Evolutionary conservation across 2,888 invertebrate species (phyloP).

Genomic region (Taphrorychus bicolor): DNA sequence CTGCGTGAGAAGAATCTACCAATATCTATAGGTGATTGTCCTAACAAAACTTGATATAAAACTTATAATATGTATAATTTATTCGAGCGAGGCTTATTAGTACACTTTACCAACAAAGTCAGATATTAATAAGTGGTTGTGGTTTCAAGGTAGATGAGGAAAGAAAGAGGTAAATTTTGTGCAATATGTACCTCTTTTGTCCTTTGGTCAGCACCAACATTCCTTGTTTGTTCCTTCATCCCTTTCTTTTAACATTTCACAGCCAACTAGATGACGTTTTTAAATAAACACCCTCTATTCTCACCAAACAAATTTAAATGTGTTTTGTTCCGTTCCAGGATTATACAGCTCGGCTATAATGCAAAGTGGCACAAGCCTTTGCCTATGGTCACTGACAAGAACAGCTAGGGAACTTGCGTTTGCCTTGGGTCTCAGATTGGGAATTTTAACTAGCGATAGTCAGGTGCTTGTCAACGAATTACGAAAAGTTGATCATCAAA

Average conservation of each 20-base stretch:
- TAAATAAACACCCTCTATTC: too few relatives aligned
- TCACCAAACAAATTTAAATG: too few relatives aligned
- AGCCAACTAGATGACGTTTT: too few relatives aligned
- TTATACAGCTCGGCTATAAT: conserved; percentile 35
- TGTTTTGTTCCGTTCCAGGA: conserved; percentile 9
- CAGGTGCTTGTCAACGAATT: conserved; percentile 35
- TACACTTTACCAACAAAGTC: background rate
- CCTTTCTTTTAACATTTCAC: too few relatives aligned
- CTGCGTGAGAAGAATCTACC: background rate
- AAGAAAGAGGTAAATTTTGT: too few relatives aligned
- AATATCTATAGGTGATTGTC: conserved; percentile 35
- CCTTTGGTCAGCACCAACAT: too few relatives aligned
- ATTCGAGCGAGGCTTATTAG: conserved; percentile 2
- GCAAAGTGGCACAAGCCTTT: conserved; percentile 39
- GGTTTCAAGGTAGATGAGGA: too few relatives aligned
- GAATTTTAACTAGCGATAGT: conserved; percentile 33
- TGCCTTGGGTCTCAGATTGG: conserved; percentile 28
- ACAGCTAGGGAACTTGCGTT: conserved; percentile 33
- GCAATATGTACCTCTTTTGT: too few relatives aligned
- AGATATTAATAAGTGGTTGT: too few relatives aligned
- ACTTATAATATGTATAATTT: conserved; percentile 15
- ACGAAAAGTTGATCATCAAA: conserved; percentile 35
- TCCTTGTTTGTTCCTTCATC: too few relatives aligned
- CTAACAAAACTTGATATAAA: conserved; percentile 41
- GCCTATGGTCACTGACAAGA: conserved; percentile 32